Conservation (phyloP, 2,888 invertebrate genomes). For the Hypselothyrea guttata region DNA sequence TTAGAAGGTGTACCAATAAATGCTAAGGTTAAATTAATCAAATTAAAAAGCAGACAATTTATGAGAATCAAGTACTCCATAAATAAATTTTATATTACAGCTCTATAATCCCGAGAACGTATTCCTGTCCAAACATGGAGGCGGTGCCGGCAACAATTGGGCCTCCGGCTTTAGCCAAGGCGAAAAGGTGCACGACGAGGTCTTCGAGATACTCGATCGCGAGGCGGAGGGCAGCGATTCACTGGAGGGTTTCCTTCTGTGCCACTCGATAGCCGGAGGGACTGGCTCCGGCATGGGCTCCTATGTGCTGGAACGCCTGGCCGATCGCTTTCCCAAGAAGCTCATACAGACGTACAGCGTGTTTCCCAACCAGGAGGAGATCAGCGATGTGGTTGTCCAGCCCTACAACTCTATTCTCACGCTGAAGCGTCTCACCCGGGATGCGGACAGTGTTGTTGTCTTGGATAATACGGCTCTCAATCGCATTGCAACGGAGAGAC, state of each 20-base stretch:
- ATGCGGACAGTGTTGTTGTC: constrained; percentile 98
- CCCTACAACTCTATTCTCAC: constrained; percentile 98
- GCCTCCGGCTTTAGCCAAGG: constrained; percentile 98
- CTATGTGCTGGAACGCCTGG: constrained; percentile 93
- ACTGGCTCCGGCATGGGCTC: constrained; percentile 99
- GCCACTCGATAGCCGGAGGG: constrained; percentile 99
- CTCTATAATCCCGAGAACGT: constrained; percentile 99
- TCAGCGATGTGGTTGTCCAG: constrained; percentile 97
- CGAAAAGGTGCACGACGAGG: constrained; percentile 95
- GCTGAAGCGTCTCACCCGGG: constrained; percentile 95
- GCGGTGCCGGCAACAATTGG: constrained; percentile 99
- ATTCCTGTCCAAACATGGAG: constrained; percentile 97
- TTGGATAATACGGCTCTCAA: constrained; percentile 98
- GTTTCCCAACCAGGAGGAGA: constrained; percentile 98
- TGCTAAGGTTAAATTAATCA: no score
- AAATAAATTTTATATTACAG: constrained; percentile 80
- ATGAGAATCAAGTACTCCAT: no score
- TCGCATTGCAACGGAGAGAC: constrained; percentile 94
- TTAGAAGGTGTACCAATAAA: no score
- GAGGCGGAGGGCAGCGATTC: constrained; percentile 99
- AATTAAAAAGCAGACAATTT: no score
- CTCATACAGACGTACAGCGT: constrained; percentile 99
- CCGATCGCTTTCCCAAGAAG: constrained; percentile 98
- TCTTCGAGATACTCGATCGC: constrained; percentile 98
- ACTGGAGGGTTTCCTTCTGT: constrained; percentile 98